Evolutionary conservation across 2,797 vertebrate species (phyloP).

Genomic region (Pteronotus mesoamericanus): DNA sequence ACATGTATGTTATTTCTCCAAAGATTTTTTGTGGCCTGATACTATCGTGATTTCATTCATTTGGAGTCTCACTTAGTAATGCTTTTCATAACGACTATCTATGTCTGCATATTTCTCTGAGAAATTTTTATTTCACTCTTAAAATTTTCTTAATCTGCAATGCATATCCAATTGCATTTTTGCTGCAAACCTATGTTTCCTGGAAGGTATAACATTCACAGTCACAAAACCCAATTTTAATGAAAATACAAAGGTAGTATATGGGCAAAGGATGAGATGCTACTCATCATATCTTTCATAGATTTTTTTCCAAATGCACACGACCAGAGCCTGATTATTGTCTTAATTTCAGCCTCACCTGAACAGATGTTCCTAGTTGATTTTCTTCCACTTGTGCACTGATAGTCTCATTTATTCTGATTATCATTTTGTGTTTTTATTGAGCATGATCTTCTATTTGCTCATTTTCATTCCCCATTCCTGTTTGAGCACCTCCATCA

Average conservation of each 20-base stretch:
- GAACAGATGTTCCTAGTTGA: conserved; percentile 72
- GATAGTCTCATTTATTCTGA: conserved; percentile 78
- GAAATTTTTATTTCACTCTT: conserved; percentile 39
- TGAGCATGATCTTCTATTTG: conserved; percentile 71
- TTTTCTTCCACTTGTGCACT: conserved; percentile 64
- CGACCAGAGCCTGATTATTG: conserved; percentile 62
- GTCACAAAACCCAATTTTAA: conserved; percentile 47
- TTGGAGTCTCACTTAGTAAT: not conserved
- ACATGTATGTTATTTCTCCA: not conserved
- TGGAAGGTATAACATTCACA: not conserved
- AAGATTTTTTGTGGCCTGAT: not conserved
- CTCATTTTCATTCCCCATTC: conserved; percentile 70
- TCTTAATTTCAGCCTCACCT: conserved; percentile 77
- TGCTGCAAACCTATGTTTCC: conserved; percentile 28
- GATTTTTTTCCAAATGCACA: conserved; percentile 69
- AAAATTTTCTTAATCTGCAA: conserved; percentile 46
- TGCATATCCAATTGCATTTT: not conserved
- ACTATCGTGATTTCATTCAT: not conserved
- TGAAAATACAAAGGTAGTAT: conserved; percentile 42
- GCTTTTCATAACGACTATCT: not conserved
- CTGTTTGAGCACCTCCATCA: conserved; percentile 70
- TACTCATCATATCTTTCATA: conserved; percentile 52
- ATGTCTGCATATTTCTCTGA: conserved; percentile 39
- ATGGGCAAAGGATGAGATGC: conserved; percentile 33
- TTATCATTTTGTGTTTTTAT: conserved; percentile 78